Evolutionary conservation across 2,113 vertebrate genomes (phyloP), one percentile per base, ranked within the genome.

Genomic region (Hippocampus barbouri): DNA sequence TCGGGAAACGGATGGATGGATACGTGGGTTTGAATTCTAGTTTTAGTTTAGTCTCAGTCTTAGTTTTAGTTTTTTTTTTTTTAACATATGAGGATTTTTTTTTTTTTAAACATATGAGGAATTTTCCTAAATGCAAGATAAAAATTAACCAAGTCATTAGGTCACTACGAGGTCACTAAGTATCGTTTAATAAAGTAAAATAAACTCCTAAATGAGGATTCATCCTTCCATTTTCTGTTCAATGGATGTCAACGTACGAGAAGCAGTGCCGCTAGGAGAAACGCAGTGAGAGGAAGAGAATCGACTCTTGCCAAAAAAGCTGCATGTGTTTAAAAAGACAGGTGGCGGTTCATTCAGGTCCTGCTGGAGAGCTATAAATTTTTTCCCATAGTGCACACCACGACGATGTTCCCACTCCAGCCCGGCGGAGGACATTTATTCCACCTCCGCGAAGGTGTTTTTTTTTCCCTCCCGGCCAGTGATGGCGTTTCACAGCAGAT

Each of bases 401-500:
- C 47, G 2, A 54, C 2, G 21, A 54, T 54, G 53, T 54, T 23
- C 53, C 21, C 53, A n/a, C 20, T 54, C 53, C 20, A 8, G 8
- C 53, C 53, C 20, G 53, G 53, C 21, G 8, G 53, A 54, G 21
- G 53, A 54, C 53, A 54, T 54, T 54, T 54, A 54, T 54, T 54
- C 53, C 53, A 23, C 53, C 53, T 54, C 53, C 21, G 53, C 53
- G 5, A 8, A 20, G 21, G 53, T n/a, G 21, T 45, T 23, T 54
- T 54, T 20, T 45, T 45, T 18, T 5, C 15, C 51, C 18, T 54
- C 9, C 61, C 34, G 9, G 61, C 30, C 34, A 14, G 18, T 21
- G 34, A 40, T 63, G 34, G 34, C 21, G 40, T 65, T 65, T 65
- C 62, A 65, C 62, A 43, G 40, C 1, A 16, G 64, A 68, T 68